Base-by-base conservation (phyloP, 2,888 invertebrate genomes). In the Bombyx huttoni region DNA sequence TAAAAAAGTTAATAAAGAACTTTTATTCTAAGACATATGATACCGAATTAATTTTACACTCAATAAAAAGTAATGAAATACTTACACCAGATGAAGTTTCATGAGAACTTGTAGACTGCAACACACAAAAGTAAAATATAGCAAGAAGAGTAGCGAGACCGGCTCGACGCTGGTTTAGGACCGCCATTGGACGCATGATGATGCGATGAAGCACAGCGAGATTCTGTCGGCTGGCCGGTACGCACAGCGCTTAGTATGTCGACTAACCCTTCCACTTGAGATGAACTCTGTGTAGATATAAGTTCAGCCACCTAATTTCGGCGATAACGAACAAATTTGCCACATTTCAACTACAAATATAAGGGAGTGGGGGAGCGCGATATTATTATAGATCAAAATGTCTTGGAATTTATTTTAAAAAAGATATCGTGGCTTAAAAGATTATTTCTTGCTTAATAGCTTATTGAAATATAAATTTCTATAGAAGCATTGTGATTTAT, bases 301-400 rank as follows among this genome's bases (percentile, higher is more conserved):
- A 79, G 83, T 82, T 83, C 83, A 82, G 74, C 80, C 82, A 84
- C 86, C 85, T 74, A 86, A 81, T 84, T 87, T 83, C 66, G 69
- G 72, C 61, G 85, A 85, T 85, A 84, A 73, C 70, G 61, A 60
- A 64, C 65, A 54, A 72, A 73, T 75, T 77, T 65, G 73, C 72
- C 64, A 71, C 66, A 68, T 59, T 68, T 68, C 60, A 63, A 64
- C 61, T 67, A 65, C 59, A 60, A 60, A 67, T 63, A 74, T 62
- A 54, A 79, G 77, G 79, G 81, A 81, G 76, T 76, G 58, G 62
- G 54, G 59, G 40, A n/a, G 9, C 7, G 3, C 7, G 3, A 8
- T 8, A 10, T 40, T 8, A 40, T 40, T 40, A 40, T 24, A 24
- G 24, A 24, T 24, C 2, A 24, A 24, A 24, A 24, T 2, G 24